Conservation (phyloP, 2,113 vertebrate species). For the Halichoeres trimaculatus region DNA sequence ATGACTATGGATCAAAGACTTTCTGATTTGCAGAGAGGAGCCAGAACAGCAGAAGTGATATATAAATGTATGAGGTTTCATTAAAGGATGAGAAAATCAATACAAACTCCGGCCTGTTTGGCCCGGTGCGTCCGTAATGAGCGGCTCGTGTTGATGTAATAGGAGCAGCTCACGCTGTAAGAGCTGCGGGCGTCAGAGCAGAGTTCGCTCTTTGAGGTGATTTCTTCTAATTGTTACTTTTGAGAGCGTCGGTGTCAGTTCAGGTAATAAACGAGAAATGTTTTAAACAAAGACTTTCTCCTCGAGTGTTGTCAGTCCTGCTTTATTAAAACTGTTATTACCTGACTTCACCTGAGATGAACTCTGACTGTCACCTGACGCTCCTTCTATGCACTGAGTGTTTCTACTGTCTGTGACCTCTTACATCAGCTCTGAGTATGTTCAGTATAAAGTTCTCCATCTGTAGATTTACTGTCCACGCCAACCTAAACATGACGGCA, state of each 20-base stretch:
- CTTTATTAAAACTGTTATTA: too few relatives aligned
- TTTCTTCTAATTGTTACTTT: slow-evolving; percentile 5
- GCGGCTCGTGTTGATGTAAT: background rate
- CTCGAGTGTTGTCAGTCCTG: background rate
- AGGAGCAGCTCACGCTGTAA: background rate
- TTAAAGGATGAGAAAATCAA: background rate
- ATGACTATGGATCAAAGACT: background rate
- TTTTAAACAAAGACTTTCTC: slow-evolving; percentile 37
- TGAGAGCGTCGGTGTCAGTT: slow-evolving; percentile 13
- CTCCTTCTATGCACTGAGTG: too few relatives aligned
- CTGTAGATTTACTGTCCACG: too few relatives aligned
- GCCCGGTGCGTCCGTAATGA: slow-evolving; percentile 11
- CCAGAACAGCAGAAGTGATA: background rate
- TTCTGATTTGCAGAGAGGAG: background rate
- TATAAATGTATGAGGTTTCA: background rate
- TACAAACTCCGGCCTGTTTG: background rate
- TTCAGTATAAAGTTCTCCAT: too few relatives aligned
- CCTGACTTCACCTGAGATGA: background rate
- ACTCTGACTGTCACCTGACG: background rate
- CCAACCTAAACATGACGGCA: too few relatives aligned
- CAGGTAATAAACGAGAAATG: slow-evolving; percentile 1
- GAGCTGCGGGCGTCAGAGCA: background rate
- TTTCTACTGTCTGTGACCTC: too few relatives aligned
- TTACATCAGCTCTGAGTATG: too few relatives aligned
- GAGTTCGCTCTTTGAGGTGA: background rate